Evolutionary conservation across 1,140 invertebrate genomes (phyloP), one percentile per base, ranked within the genome.

Genomic region (Hormaphis cornu): DNA sequence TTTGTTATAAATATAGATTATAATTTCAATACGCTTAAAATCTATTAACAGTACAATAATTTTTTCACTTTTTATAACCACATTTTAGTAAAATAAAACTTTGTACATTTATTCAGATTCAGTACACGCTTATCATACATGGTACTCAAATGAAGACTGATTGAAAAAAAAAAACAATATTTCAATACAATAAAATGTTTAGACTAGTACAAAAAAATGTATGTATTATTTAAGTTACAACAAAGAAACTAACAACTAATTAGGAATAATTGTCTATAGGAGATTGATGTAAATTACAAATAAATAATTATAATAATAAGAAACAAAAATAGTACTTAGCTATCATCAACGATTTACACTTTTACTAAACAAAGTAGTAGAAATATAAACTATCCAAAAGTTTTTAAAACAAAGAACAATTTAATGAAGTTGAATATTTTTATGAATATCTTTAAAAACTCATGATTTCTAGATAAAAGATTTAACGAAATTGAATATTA

Each of bases 401-500:
- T 40, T 40, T 37, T 1, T 37, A 58, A 58, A 37, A 24, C n/a
- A 58, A 24, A 24, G 22, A 58, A 58, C 22, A 58, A 12, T 58
- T 37, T 16, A 1, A 22, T 37, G 20, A 20, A 54, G 35, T 20
- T 54, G 52, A 35, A 58, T 37, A 20, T 24, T 5, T 37, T 40
- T 7, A 16, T 37, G 20, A n/a, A n/a, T n/a, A n/a, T n/a, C n/a
- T n/a, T n/a, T n/a, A n/a, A n/a, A n/a, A n/a, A n/a, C n/a, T n/a
- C n/a, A 24, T 58, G n/a, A 2, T 37, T 30, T 30, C 24, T 53
- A 53, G 30, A 8, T 12, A 24, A 24, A 40, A 58, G 7, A n/a
- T n/a, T n/a, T 37, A 58, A 24, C 22, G 40, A 58, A 58, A 58
- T 40, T 37, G 37, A 63, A 42, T 18, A 46, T 63, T 61, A 22